Evolutionary conservation across 2,113 vertebrate species (phyloP).

Genomic region (Zosterops lateralis): DNA sequence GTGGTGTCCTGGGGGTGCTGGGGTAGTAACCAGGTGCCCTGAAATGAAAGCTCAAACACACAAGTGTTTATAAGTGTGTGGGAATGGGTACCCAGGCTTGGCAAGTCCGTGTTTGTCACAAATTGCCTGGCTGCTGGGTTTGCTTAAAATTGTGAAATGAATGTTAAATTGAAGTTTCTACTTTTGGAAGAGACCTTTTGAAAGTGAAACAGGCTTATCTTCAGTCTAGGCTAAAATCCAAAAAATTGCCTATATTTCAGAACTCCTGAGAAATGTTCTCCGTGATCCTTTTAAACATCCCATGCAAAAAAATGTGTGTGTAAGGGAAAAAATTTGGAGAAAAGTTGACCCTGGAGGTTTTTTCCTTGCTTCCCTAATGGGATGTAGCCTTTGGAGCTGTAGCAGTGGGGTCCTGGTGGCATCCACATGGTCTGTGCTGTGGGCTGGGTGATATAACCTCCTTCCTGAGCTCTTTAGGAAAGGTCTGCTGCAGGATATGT

Average conservation of each 20-base stretch:
- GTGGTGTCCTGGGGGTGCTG: background rate
- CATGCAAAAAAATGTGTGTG: background rate
- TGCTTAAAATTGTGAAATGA: constrained; percentile 38
- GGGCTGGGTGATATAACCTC: background rate
- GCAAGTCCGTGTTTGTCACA: background rate
- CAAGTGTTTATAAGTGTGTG: background rate
- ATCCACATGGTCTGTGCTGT: background rate
- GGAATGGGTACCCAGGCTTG: background rate
- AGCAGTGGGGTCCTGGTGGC: background rate
- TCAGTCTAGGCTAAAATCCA: constrained; percentile 58
- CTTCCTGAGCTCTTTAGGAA: background rate
- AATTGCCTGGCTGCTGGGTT: background rate
- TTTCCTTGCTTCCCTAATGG: background rate
- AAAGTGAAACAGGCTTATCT: constrained; percentile 60
- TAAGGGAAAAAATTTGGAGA: background rate
- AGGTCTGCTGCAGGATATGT: background rate
- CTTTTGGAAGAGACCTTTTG: constrained; percentile 64
- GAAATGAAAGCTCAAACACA: background rate
- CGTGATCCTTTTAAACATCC: background rate
- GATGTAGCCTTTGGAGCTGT: background rate
- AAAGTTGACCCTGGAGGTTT: background rate
- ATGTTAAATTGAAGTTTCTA: constrained; percentile 61
- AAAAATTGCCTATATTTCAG: constrained; percentile 40
- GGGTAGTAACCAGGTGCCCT: background rate
- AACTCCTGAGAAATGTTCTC: constrained; percentile 19